These are phyloP conservation scores for Baronia brevicornis DNA, from an alignment of 2,888 invertebrate genomes.

Conservation along the genomic window DNA sequence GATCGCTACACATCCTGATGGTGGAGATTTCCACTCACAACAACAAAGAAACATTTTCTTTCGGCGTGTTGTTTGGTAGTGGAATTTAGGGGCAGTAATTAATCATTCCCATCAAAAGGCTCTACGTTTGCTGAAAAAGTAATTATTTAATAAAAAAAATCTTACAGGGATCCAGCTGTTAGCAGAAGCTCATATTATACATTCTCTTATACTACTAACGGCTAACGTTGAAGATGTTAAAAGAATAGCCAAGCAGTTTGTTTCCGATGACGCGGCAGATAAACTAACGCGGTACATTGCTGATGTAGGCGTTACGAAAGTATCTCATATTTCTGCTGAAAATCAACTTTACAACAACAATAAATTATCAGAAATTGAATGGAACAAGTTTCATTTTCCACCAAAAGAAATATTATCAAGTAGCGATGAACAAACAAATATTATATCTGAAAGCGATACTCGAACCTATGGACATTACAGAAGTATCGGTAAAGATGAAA, in stretches of 20 bases:
- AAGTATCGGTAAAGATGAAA: too few relatives aligned
- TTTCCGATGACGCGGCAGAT: constrained; percentile 37
- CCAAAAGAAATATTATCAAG: too few relatives aligned
- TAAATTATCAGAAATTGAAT: constrained; percentile 3
- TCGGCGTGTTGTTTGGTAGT: too few relatives aligned
- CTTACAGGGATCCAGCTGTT: constrained; percentile 36
- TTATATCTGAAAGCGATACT: not conserved
- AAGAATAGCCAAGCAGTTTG: constrained; percentile 41
- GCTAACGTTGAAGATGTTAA: constrained; percentile 48
- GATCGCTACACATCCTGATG: too few relatives aligned
- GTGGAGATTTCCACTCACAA: too few relatives aligned
- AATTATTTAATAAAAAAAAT: constrained; percentile 12
- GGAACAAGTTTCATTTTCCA: constrained; percentile 4
- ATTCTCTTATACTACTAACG: constrained; percentile 38
- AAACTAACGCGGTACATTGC: constrained; percentile 33
- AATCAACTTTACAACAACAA: constrained; percentile 19
- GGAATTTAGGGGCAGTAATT: too few relatives aligned
- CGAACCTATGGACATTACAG: too few relatives aligned
- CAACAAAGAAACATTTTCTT: too few relatives aligned
- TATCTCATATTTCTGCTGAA: constrained; percentile 22
- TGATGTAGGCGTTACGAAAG: constrained; percentile 19
- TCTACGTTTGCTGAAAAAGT: too few relatives aligned
- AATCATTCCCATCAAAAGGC: too few relatives aligned
- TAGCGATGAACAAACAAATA: constrained; percentile 2
- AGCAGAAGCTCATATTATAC: constrained; percentile 22